Evolutionary conservation across 1,140 invertebrate species (phyloP), one percentile per base, ranked within the genome.

Genomic region (Drosophila subpulchrella): DNA sequence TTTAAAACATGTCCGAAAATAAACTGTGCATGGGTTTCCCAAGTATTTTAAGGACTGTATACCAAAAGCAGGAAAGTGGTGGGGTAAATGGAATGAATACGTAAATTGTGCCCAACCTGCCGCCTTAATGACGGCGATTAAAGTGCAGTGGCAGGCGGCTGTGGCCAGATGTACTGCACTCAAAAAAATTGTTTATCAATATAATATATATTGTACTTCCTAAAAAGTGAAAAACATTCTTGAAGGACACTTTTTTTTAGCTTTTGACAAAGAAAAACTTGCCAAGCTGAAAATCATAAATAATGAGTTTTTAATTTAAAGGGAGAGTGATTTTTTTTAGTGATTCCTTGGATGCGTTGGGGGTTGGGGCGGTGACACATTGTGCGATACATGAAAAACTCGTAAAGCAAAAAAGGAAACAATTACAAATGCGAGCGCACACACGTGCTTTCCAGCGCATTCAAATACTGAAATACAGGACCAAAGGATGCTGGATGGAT

Each of bases 101-200:
- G 61, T 68, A 85, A 67, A 81, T 75, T 81, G 77, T 67, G 74
- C 74, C 84, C 74, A 79, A 68, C 67, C 54, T 81, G 70, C 50
- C 58, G 74, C 82, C 82, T 78, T 85, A 85, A 85, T 85, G 82
- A 85, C 68, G 78, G 48, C 82, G 82, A 86, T 86, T 86, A 85
- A 85, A 85, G 78, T 85, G 82, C 83, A 77, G 68, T 71, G 63
- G 56, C 47, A 34, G 77, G 53, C 44, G 44, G 62, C 56, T 41
- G 32, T 53, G n/a, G 65, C 65, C 63, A 68, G 63, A 66, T 53
- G 65, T 27, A 15, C n/a, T 11, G 34, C 65, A 68, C 65, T 51
- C 3, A 3, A 2, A 65, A 68, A 66, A 6, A 4, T 2, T 6
- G 2, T 12, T 6, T 24, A 41, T 10, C 13, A 27, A 27, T 27